phyloP scores from a whole-genome alignment of 2,113 vertebrate genomes.

The Oriolus oriolus region DNA sequence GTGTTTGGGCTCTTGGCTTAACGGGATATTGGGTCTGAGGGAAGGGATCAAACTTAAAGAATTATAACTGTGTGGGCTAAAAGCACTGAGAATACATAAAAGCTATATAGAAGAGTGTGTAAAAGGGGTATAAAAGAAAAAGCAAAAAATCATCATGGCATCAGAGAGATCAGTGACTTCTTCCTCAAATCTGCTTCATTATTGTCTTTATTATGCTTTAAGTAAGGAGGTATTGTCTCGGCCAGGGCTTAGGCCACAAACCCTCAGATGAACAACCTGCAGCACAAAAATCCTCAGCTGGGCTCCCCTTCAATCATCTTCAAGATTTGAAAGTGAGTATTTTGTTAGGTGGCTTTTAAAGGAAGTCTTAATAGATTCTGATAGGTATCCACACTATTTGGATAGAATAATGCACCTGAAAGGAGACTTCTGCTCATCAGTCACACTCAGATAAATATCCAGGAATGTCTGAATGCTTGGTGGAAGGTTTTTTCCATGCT shows the following conservation, averaged over 20 bases:
- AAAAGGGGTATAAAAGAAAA: too few relatives aligned
- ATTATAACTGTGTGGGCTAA: too few relatives aligned
- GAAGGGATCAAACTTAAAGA: too few relatives aligned
- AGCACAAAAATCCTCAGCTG: not conserved
- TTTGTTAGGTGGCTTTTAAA: not conserved
- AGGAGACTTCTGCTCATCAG: not conserved
- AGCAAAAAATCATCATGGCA: too few relatives aligned
- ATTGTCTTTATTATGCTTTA: not conserved
- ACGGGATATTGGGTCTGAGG: too few relatives aligned
- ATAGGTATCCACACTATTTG: not conserved
- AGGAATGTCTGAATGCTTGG: not conserved
- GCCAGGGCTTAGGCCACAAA: not conserved
- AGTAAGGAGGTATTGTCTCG: not conserved
- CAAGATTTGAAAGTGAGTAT: not conserved
- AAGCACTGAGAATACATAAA: too few relatives aligned
- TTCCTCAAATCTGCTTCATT: not conserved
- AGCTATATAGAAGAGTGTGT: too few relatives aligned
- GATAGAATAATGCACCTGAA: not conserved
- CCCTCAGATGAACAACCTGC: not conserved
- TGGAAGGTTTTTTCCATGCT: not conserved
- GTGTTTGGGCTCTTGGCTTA: too few relatives aligned
- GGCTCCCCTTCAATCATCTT: not conserved
- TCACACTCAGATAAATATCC: not conserved
- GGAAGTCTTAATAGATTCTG: not conserved
- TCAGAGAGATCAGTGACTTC: not conserved